Percentiles rank a stretch among this genome's conserved stretches.
Evolutionary conservation across 2,888 invertebrate genomes (phyloP).

Genomic region (Strigamia transsilvanica): DNA sequence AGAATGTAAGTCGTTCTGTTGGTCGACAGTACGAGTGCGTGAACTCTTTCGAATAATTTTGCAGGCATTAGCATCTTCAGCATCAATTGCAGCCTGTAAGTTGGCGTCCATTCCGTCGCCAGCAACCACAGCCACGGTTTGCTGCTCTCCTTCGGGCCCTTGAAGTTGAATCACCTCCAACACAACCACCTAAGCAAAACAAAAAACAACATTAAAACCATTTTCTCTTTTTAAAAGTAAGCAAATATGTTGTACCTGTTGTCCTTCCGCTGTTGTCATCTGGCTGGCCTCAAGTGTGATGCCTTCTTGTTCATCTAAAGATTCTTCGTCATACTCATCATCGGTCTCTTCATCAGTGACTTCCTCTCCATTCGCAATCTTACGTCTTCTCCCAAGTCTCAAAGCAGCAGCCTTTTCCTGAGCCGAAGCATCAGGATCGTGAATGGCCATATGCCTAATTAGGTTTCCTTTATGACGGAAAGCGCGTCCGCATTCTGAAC

Average conservation of each 20-base stretch:
- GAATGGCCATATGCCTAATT: conserved; percentile 88
- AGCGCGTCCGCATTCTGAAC: conserved; percentile 74
- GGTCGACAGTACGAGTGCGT: background rate
- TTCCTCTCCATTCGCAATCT: conserved; percentile 65
- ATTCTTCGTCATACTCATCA: conserved; percentile 67
- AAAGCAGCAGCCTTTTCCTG: conserved; percentile 78
- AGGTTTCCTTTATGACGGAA: conserved; percentile 87
- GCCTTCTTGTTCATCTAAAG: conserved; percentile 55
- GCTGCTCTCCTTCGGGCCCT: conserved; percentile 63
- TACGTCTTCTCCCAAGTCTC: conserved; percentile 72
- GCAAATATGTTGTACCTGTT: conserved; percentile 69
- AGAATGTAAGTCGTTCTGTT: background rate
- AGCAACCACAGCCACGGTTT: conserved; percentile 67
- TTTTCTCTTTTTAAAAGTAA: background rate
- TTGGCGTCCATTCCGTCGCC: conserved; percentile 58
- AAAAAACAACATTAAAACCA: too few relatives aligned
- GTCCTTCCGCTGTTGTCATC: conserved; percentile 74
- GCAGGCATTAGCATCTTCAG: background rate
- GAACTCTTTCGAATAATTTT: conserved; percentile 1
- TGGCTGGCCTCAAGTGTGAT: conserved; percentile 55
- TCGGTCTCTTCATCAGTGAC: conserved; percentile 66
- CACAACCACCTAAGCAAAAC: conserved; percentile 77
- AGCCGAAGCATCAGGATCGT: conserved; percentile 83
- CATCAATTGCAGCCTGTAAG: conserved; percentile 52
- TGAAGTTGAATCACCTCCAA: conserved; percentile 82